Evolutionary conservation across 2,113 vertebrate species (phyloP), one percentile per base, ranked within the genome.

Genomic region (Psephotus haematonotus): DNA sequence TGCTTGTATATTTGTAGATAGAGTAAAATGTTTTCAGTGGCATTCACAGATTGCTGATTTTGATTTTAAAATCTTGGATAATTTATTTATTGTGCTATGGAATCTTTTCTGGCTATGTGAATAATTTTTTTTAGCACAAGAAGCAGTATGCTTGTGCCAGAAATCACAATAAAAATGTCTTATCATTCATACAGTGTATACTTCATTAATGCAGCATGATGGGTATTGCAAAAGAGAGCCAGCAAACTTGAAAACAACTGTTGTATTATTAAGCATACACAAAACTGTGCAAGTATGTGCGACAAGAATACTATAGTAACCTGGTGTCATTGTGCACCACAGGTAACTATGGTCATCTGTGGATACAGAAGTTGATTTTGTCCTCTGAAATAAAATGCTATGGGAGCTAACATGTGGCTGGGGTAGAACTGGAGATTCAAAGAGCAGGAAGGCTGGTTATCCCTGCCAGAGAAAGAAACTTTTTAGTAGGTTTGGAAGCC

Each of bases 401-500:
- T 57, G 49, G 60, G 69, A 84, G 78, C 65, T 86, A 53, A 49
- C 72, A 33, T 52, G 88, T 92, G 92, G 64, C 64, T 68, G 25
- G 85, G 55, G 28, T 77, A 72, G 47, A 57, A 29, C 50, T 93
- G 55, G 93, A 70, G 70, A 49, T 76, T 85, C 44, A 81, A 69
- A 8, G 7, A 82, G 41, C 62, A 82, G 80, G 83, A 93, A 91
- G 52, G 71, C 55, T 88, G 70, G 23, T 65, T 91, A 49, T 89
- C 33, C 35, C 44, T 96, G 95, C 83, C 91, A 87, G 83, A 72
- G 70, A 94, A 96, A 33, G 74, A 91, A 80, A 77, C 52, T 92
- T 93, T 96, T 87, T 10, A 92, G 86, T 69, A 88, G 68, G 52
- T 74, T 92, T 96, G 91, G 93, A 96, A 94, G 88, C 77, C 69